Percentiles rank a stretch among this genome's conserved stretches.
Conservation (phyloP, 2,113 vertebrate species). For the pig (Sus scrofa) region T2T-Sscrofa CM000820.6:37672001-37672500, state of each 20-base stretch:
- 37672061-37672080: background rate
- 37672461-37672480: too few species aligned
- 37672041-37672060: background rate
- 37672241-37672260: background rate
- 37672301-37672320: background rate
- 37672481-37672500: too few species aligned
- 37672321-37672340: background rate
- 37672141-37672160: background rate
- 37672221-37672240: background rate
- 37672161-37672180: background rate
- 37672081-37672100: background rate
- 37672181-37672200: background rate
- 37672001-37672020: background rate
- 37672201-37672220: background rate
- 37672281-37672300: background rate
- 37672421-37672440: too few species aligned
- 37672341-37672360: constrained; percentile 50
- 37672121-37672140: background rate
- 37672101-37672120: constrained; percentile 8
- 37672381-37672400: too few species aligned
- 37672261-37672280: background rate
- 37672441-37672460: too few species aligned
- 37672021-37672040: background rate
- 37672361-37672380: too few species aligned
- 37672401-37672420: too few species aligned